Percentiles rank a stretch among this genome's conserved stretches.
Evolutionary conservation across 2,888 invertebrate species (phyloP).

Genomic region (Nysson spinosus): DNA sequence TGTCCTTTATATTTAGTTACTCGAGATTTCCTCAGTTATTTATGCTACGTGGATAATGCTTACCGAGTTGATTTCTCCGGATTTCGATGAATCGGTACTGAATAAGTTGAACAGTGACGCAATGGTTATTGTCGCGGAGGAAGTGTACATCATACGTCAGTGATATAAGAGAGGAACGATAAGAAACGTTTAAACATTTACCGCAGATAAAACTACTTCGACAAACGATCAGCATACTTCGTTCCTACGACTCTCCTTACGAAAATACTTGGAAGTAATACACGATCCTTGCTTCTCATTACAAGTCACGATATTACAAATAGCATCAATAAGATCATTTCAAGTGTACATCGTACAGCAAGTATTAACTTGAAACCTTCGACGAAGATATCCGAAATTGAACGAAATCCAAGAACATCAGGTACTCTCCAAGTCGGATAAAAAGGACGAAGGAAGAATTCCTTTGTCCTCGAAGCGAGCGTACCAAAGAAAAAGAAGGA

Average conservation of each 20-base stretch:
- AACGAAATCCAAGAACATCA: conserved; percentile 27
- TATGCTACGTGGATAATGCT: not conserved
- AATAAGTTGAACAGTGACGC: conserved; percentile 38
- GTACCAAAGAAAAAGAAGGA: conserved; percentile 16
- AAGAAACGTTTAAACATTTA: conserved; percentile 19
- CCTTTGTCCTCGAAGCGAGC: conserved; percentile 69
- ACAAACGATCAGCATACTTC: not conserved
- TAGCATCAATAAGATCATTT: no score
- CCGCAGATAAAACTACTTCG: conserved; percentile 12
- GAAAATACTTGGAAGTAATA: not conserved
- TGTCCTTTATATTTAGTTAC: conserved; percentile 58
- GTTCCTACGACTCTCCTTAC: conserved; percentile 2
- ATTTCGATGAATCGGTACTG: conserved; percentile 28
- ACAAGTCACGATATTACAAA: no score
- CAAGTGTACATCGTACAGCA: no score
- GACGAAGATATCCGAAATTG: no score
- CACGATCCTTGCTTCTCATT: not conserved
- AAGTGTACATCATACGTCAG: conserved; percentile 34
- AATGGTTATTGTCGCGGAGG: conserved; percentile 34
- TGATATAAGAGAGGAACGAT: conserved; percentile 19
- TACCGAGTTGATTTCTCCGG: not conserved
- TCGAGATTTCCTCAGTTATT: conserved; percentile 48
- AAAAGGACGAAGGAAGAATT: conserved; percentile 65
- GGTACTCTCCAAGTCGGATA: conserved; percentile 16
- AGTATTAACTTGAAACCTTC: no score